Base-by-base conservation (phyloP, 2,888 invertebrate genomes). In the Phalera bucephala region DNA sequence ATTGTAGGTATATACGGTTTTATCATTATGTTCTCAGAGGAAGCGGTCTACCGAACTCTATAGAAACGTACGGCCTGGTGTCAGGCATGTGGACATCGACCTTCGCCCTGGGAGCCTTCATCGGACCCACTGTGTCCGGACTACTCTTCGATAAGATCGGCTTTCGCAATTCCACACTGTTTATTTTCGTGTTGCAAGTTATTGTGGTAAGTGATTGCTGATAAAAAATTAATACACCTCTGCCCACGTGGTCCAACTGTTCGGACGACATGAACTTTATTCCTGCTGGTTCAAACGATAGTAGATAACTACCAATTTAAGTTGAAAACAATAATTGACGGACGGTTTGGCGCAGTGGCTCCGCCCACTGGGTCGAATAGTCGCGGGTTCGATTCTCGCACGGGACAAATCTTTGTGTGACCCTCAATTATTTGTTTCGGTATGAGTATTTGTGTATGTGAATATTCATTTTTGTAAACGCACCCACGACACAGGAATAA, bases 31-130 rank as follows among this genome's bases (percentile, higher is more conserved):
- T 15, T 53, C 52, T 6, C 76, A 95, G 95, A 59, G 88, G 91
- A 0, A 90, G 92, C 52, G 95, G 95, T 1, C 93, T 96, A 52
- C 94, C 95, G 0, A 96, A 97, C 75, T 95, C 94, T 44, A 91
- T 97, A 50, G 95, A 96, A 66, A 97, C 97, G 0, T 97, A 96
- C 67, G 97, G 97, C 0, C 85, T 97, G 21, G 94, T 97, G 5
- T 96, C 97, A 0, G 97, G 97, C 0, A 90, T 97, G 61, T 97
- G 97, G 94, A 97, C 97, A 1, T 96, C 96, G 0, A 93, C 95
- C 0, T 97, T 97, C 64, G 96, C 97, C 0, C 86, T 97, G 6
- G 97, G 97, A 0, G 95, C 96, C 1, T 96, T 96, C 75, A 92
- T 96, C 31, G 96, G 96, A 0, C 96, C 96, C 1, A 94, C 95